Base-by-base conservation (phyloP, 2,797 vertebrate species). In the Amblyraja radiata region DNA sequence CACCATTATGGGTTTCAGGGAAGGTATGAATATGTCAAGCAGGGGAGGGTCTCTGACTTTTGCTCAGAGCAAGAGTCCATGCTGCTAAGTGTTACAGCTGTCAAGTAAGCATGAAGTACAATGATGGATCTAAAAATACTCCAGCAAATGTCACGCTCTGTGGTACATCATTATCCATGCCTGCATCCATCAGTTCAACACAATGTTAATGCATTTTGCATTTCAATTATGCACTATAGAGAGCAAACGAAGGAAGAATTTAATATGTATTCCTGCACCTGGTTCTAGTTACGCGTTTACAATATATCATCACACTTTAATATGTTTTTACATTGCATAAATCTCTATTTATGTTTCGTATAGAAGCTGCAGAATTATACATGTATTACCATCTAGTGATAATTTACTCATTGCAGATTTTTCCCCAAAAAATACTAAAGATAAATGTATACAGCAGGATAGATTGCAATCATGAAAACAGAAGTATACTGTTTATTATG, bases 1-100 rank as follows among this genome's bases (percentile, higher is more conserved):
- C 71, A 28, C 36, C 11, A 8, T 92, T 74, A 92, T 76, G 90
- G 90, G 46, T 92, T 92, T 76, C 90, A 74, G 73, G 90, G 71
- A 92, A 54, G 46, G 71, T 39, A 76, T 54, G 68, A 74, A 92
- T 92, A 92, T 76, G 90, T 92, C 90, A 92, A 92, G 71, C 71
- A 92, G 36, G 71, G 90, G 39, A 76, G 90, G 71, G 73, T 92
- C 68, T 92, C 71, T 76, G 71, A 58, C 90, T 92, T 91, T 76
- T 76, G 71, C 90, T 92, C 71, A 92, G 90, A 76, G 71, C 71
- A 39, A 28, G 90, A 92, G 71, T 92, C 90, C 90, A 76, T 92
- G 90, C 90, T 92, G 90, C 90, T 92, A 92, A 92, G 90, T 92
- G 90, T 92, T 92, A 76, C 90, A 92, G 90, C 73, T 92, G 90